Evolutionary conservation across 2,797 vertebrate species (phyloP).

Genomic region (Fratercula arctica): DNA sequence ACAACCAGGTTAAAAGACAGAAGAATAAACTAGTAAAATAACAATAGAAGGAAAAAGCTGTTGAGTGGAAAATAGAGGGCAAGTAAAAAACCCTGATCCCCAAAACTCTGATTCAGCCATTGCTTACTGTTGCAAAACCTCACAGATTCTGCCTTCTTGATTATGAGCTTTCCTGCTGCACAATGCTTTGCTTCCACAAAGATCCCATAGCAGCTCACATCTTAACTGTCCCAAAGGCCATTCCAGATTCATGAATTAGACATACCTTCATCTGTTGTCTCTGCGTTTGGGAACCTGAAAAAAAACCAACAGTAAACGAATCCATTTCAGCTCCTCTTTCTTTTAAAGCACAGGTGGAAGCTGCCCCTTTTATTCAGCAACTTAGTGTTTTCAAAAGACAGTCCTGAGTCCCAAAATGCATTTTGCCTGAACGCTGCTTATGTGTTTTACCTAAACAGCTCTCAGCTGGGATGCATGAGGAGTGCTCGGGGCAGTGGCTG

Average conservation of each 20-base stretch:
- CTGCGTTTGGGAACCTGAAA: background rate
- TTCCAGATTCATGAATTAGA: background rate
- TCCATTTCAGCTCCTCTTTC: background rate
- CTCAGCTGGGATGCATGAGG: background rate
- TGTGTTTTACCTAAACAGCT: background rate
- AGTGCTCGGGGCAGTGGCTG: no score
- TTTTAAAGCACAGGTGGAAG: background rate
- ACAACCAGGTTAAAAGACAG: background rate
- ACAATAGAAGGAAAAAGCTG: rapidly evolving
- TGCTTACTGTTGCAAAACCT: background rate
- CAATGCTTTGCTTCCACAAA: background rate
- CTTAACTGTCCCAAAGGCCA: background rate
- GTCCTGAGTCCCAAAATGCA: background rate
- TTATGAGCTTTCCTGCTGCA: background rate
- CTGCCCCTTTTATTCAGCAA: background rate
- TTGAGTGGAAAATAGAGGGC: background rate
- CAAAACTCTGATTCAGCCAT: background rate
- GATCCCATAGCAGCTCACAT: background rate
- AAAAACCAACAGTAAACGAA: background rate
- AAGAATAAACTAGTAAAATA: background rate
- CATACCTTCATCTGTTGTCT: background rate
- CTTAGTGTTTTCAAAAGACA: background rate
- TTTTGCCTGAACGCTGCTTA: background rate
- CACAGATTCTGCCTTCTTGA: background rate
- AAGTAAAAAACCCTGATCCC: background rate